These are phyloP conservation scores for Neofelis nebulosa DNA, from an alignment of 2,113 vertebrate species.

Conservation along the genomic window DNA sequence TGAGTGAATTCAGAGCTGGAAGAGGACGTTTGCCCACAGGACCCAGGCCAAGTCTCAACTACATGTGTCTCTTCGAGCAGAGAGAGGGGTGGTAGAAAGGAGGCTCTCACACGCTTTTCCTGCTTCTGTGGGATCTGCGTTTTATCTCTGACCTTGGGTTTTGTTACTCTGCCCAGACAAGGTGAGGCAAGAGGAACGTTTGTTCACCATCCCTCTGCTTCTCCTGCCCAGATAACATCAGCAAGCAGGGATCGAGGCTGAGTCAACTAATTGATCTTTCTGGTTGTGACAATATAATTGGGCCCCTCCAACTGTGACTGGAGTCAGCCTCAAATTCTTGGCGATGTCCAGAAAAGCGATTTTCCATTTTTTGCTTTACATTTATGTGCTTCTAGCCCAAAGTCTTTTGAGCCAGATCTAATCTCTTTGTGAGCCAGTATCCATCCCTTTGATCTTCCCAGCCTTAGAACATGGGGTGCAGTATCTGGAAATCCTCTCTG, in stretches of 20 bases:
- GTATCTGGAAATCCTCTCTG: neutral
- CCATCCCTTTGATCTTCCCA: neutral
- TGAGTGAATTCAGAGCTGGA: neutral
- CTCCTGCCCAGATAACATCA: neutral
- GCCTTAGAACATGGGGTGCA: neutral
- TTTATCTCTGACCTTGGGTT: neutral
- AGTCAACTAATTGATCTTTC: neutral
- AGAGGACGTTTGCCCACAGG: neutral
- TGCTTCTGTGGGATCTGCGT: neutral
- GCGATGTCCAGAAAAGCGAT: neutral
- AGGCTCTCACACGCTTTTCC: neutral
- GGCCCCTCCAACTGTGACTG: neutral
- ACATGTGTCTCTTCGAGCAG: neutral
- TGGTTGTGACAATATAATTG: neutral
- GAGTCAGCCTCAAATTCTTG: neutral
- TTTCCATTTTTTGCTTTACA: neutral
- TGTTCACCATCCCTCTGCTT: neutral
- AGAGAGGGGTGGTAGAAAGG: neutral
- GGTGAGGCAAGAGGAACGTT: neutral
- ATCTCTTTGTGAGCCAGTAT: neutral
- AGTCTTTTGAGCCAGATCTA: neutral
- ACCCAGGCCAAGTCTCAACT: accelerated
- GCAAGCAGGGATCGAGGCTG: neutral
- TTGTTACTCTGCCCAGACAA: neutral
- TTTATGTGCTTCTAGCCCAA: neutral